Evolutionary conservation across 1,140 invertebrate species (phyloP), one percentile per base, ranked within the genome.

Genomic region (Ptiloglossa arizonensis): DNA sequence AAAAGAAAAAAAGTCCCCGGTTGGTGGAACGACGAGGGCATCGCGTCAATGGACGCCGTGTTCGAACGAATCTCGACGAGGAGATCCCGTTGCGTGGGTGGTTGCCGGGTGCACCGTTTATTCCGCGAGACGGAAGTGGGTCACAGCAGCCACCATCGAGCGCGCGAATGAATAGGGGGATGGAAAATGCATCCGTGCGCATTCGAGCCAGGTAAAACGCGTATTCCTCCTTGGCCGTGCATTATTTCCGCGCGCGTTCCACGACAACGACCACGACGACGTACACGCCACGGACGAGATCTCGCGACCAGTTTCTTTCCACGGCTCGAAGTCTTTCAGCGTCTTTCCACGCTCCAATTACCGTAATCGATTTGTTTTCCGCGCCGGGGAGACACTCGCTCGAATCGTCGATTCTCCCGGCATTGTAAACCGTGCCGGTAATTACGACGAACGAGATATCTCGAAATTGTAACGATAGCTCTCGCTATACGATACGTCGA

Each of bases 51-150:
- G 67, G 41, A 52, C 71, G 22, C 35, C 15, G 54, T 13, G 41
- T 15, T 60, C 46, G 62, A 67, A 50, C 22, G 35, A 62, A 41
- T 56, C 35, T 46, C 27, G 41, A 41, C 62, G 44, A 48, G 75
- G 57, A 54, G 68, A 82, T 79, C 72, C 52, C 82, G 76, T 41
- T 54, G 68, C 71, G 85, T 82, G 85, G 81, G 85, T 84, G 85
- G n/a, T n/a, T n/a, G n/a, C n/a, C n/a, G n/a, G n/a, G 66, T 59
- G 63, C 41, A 78, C 57, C 63, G 76, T 84, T 83, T 86, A 87
- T 87, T 87, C 75, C 77, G 64, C 68, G 69, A 74, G 79, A 77
- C 73, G 75, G 86, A 87, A 86, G 86, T 87, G 81, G 86, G 86
- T 87, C 86, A 86, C 62, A 81, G 67, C 69, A 83, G 83, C 69